Evolutionary conservation across 2,113 vertebrate genomes (phyloP).

Genomic region (Chloropsis cyanopogon): DNA sequence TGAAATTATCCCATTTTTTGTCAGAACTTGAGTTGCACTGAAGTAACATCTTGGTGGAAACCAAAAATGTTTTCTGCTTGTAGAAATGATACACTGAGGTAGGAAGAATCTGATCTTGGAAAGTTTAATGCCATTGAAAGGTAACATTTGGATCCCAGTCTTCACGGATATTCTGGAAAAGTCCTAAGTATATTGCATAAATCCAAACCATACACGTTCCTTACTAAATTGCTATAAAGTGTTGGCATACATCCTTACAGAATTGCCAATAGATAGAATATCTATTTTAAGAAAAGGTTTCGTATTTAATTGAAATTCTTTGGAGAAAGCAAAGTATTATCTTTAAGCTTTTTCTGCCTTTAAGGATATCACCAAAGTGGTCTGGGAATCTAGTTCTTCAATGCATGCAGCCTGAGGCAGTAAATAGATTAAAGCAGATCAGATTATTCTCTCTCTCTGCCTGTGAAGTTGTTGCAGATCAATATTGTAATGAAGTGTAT

Average conservation of each 20-base stretch:
- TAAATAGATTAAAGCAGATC: neutral
- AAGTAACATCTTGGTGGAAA: neutral
- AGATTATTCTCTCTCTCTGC: neutral
- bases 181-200: neutral
- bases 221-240: neutral
- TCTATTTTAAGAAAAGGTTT: neutral
- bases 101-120: neutral
- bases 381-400: neutral
- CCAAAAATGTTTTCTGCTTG: neutral
- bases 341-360: constrained; percentile 13
- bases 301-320: neutral
- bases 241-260: neutral
- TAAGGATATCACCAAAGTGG: neutral
- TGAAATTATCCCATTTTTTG: neutral
- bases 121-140: neutral
- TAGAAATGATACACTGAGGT: neutral
- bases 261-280: neutral
- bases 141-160: neutral
- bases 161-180: neutral
- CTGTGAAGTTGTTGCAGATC: neutral
- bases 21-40: neutral
- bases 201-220: neutral
- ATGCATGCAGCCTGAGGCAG: neutral
- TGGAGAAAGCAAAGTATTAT: neutral
- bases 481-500: neutral